Conservation (phyloP, 2,797 vertebrate genomes). For the Pipistrellus kuhlii region DNA sequence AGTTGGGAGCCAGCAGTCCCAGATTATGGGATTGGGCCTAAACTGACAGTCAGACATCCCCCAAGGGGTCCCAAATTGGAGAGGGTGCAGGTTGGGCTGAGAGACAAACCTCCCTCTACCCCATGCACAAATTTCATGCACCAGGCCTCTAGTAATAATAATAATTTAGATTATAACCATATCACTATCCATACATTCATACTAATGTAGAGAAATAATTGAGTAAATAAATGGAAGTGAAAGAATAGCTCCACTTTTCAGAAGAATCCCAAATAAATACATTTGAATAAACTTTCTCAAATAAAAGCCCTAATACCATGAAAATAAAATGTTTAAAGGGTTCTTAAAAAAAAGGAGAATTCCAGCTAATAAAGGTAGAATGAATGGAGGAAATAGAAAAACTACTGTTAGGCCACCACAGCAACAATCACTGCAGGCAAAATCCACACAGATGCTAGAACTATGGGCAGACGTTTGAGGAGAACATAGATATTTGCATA, state of each 20-base stretch:
- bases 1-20: too few relatives aligned
- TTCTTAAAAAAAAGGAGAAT: background rate
- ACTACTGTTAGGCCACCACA: background rate
- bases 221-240: background rate
- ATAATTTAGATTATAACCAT: background rate
- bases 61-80: too few relatives aligned
- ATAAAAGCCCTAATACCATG: too few relatives aligned
- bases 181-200: background rate
- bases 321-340: too few relatives aligned
- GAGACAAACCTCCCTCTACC: too few relatives aligned
- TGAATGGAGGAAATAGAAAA: constrained; percentile 3
- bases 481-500: background rate
- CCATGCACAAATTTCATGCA: too few relatives aligned
- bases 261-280: constrained; percentile 11
- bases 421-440: background rate
- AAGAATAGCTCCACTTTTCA: constrained; percentile 13
- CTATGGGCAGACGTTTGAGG: background rate
- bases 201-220: background rate
- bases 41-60: too few relatives aligned
- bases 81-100: too few relatives aligned
- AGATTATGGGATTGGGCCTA: too few relatives aligned
- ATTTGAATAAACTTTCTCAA: too few relatives aligned
- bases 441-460: background rate
- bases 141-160: background rate
- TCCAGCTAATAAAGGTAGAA: background rate